Evolutionary conservation across 2,113 vertebrate species (phyloP).

Genomic region (Gnathochromis pfefferi): DNA sequence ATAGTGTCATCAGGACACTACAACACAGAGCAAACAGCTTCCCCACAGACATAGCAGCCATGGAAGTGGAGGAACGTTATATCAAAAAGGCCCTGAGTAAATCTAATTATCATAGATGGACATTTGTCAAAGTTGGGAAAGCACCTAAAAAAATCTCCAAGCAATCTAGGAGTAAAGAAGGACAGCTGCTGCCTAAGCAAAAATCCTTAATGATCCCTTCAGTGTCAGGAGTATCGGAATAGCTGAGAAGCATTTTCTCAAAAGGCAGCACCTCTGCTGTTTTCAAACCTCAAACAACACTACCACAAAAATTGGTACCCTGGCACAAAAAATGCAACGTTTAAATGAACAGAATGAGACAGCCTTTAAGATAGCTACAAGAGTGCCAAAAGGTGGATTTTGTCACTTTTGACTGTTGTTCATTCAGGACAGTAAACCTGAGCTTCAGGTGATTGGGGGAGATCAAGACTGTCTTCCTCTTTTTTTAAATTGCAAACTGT

Average conservation of each 20-base stretch:
- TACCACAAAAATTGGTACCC: background rate
- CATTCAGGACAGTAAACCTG: background rate
- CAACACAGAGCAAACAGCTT: background rate
- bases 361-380: background rate
- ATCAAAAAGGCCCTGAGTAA: background rate
- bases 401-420: background rate
- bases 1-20: background rate
- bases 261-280: background rate
- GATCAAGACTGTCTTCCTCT: background rate
- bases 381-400: background rate
- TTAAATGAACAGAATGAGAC: background rate
- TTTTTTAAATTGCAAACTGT: background rate
- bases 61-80: background rate
- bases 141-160: background rate
- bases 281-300: background rate
- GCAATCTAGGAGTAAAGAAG: background rate
- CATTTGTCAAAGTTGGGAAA: accelerated
- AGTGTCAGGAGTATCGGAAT: background rate
- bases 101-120: background rate
- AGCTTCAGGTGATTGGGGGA: background rate
- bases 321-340: background rate
- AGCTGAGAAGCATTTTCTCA: background rate
- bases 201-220: background rate
- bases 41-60: background rate
- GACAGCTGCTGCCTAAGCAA: background rate